Conservation (phyloP, 2,888 invertebrate species). For the Orchestes rusci region DNA sequence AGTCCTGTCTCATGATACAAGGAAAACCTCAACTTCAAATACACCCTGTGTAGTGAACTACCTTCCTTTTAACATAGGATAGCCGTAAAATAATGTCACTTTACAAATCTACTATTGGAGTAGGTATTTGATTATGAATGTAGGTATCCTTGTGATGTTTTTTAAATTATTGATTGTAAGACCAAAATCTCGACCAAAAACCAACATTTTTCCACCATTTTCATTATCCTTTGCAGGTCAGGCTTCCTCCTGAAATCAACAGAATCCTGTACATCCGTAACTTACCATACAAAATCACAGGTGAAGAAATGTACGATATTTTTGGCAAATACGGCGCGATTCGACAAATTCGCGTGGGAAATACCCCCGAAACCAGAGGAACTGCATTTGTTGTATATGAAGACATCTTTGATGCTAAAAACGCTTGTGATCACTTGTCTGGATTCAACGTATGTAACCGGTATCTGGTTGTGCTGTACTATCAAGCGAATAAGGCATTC, state of each 20-base stretch:
- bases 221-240: conserved; percentile 59
- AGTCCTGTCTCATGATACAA: no score
- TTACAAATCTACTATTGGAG: no score
- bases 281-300: conserved; percentile 97
- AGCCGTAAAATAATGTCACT: no score
- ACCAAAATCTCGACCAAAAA: no score
- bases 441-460: conserved; percentile 99
- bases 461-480: conserved; percentile 97
- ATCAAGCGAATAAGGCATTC: conserved; percentile 93
- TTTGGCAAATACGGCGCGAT: conserved; percentile 99
- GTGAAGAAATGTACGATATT: conserved; percentile 99
- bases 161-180: no score
- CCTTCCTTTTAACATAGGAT: conserved; percentile 13
- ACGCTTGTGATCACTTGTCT: conserved; percentile 97
- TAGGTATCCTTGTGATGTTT: no score
- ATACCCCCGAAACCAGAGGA: conserved; percentile 95
- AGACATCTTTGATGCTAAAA: conserved; percentile 99
- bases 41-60: conserved; percentile 4
- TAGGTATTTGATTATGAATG: no score
- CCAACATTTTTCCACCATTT: neutral
- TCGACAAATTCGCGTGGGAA: conserved; percentile 95
- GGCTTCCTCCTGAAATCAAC: conserved; percentile 98
- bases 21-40: no score
- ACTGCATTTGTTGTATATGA: conserved; percentile 99
- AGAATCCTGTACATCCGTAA: conserved; percentile 94